phyloP scores from a whole-genome alignment of 2,888 invertebrate species.

The Harpagoxenus sublaevis region DNA sequence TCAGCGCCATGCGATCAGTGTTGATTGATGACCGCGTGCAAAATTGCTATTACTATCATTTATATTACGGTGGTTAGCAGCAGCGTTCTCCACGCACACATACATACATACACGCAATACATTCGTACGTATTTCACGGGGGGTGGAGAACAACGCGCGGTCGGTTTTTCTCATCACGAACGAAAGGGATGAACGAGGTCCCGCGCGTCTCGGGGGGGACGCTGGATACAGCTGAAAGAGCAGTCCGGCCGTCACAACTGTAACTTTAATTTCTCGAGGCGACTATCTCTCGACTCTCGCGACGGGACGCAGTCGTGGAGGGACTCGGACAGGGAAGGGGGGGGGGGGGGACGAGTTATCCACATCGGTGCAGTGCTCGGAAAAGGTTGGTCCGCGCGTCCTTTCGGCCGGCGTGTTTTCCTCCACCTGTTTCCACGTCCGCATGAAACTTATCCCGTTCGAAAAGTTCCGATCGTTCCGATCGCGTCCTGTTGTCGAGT shows the following conservation, averaged over 20 bases:
- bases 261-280: constrained; percentile 70
- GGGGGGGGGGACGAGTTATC: not conserved
- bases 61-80: constrained; percentile 32
- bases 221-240: constrained; percentile 24
- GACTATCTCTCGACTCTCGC: constrained; percentile 63
- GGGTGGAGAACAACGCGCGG: constrained; percentile 35
- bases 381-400: constrained; percentile 6
- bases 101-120: not conserved
- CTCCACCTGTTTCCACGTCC: constrained; percentile 66
- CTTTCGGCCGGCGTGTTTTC: not conserved
- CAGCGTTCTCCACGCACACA: not conserved
- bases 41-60: constrained; percentile 35
- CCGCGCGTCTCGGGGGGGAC: constrained; percentile 30
- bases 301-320: constrained; percentile 12
- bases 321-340: constrained; percentile 18
- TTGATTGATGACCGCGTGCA: constrained; percentile 42
- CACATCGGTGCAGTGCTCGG: not conserved
- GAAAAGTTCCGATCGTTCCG: constrained; percentile 72
- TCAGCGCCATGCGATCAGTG: constrained; percentile 23
- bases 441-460: constrained; percentile 74
- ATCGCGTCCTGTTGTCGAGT: constrained; percentile 66
- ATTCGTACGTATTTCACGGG: constrained; percentile 11
- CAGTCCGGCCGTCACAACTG: constrained; percentile 37
- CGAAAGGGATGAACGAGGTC: constrained; percentile 51
- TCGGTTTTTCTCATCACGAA: constrained; percentile 53